Base-by-base conservation (phyloP, 2,888 invertebrate genomes). In the Chalcosyrphus nemorum region DNA sequence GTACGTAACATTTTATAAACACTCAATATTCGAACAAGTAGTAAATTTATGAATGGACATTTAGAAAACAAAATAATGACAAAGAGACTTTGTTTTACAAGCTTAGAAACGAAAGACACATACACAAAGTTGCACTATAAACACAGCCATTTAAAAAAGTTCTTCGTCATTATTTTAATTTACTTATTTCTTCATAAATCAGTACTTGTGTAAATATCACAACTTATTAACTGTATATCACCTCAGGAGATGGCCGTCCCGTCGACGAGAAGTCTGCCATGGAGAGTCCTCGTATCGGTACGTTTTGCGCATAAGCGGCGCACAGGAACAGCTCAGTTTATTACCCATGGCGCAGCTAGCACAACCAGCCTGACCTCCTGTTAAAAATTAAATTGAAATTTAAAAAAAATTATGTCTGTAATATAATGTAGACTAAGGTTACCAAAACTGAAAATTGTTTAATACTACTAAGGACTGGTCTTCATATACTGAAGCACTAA, bases 201-300 rank as follows among this genome's bases (percentile, higher is more conserved):
- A 5, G 6, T 38, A 13, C 5, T 38, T 13, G 13, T 13, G 5
- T 13, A 5, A 38, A 24, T 21, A n/a, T 38, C 5, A 19, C n/a
- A 50, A 50, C 35, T 13, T 6, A 47, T 50, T n/a, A 63, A 61
- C n/a, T 50, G 19, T 43, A 56, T 71, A 68, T 87, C 87, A 97
- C 97, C 97, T 96, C 92, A 97, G 94, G 90, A 97, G 94, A 92
- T 96, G 96, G 89, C 96, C 96, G 92, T 97, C 96, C 88, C 96
- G 93, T 88, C 96, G 94, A 88, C 96, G 93, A 86, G 96, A 95
- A 91, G 96, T 95, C 93, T 97, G 97, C 97, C 97, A 97, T 92
- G 98, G 98, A 91, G 97, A 97, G 92, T 98, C 97, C 92, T 97
- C 98, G 93, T 97, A 97, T 91, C 98, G 96, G 93, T 98, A 98